Base-by-base conservation (phyloP, 23 tunicate genomes). In the Styela clava region DNA sequence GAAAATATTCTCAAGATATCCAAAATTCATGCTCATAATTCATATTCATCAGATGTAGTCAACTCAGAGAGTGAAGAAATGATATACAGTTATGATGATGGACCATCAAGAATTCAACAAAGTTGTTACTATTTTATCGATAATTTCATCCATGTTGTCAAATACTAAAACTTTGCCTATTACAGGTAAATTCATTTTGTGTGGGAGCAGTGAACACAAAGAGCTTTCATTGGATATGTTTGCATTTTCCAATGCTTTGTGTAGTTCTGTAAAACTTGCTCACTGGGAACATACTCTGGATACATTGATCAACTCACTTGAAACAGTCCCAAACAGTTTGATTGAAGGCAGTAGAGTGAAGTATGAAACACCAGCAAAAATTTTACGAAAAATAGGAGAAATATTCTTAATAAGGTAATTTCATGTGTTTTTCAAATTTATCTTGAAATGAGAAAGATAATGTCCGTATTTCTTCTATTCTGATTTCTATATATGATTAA, bases 201-300 rank as follows among this genome's bases (percentile, higher is more conserved):
- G 81, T 24, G 31, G 61, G 2, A 63, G 32, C 63, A 63, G 68
- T 79, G 44, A 56, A 23, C 24, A 25, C 20, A 79, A 69, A 30
- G 32, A 16, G 35, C 3, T 25, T 28, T 78, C 69, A 19, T 56
- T 74, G 28, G 97, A 91, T 52, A 83, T 92, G 83, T 92, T 83
- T 83, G 97, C 92, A 51, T 83, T 92, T 79, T 64, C 92, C n/a
- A 83, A 87, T 85, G 89, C 97, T 24, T 78, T 92, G 2, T 79
- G 74, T 33, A 33, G 68, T 7, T 92, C 97, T 24, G 97, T 92
- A 2, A 92, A 92, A 44, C 67, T 92, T 18, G 89, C 91, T 31
- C 97, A 92, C 31, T 92, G 91, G 91, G 97, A 92, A 65, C 88
- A 87, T 35, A 32, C 81, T 2, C 86, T 92, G 23, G 97, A 92